Evolutionary conservation across 2,113 vertebrate genomes (phyloP).

Genomic region (Platysternon megacephalum): DNA sequence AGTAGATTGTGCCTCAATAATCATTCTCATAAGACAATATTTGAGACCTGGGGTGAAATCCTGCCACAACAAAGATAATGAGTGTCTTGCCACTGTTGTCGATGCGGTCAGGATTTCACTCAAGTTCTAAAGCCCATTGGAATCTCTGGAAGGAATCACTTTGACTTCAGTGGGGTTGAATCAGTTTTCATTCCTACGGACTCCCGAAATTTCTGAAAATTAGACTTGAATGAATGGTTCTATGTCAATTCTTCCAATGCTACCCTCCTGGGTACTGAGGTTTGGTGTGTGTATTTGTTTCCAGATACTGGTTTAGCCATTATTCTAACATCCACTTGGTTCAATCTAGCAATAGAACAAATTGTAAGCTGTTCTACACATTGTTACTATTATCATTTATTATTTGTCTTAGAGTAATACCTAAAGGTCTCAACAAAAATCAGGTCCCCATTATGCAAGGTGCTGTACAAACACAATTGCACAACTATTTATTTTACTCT

Average conservation of each 20-base stretch:
- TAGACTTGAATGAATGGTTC: background rate
- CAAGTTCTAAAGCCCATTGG: background rate
- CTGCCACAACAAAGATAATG: background rate
- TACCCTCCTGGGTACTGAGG: background rate
- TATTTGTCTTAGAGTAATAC: background rate
- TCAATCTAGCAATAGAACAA: background rate
- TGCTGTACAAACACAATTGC: background rate
- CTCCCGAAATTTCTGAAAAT: background rate
- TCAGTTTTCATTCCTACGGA: background rate
- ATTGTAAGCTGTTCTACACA: background rate
- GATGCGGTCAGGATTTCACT: background rate
- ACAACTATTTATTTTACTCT: background rate
- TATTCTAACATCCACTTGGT: background rate
- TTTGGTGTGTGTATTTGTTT: background rate
- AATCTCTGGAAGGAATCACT: background rate
- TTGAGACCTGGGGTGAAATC: background rate
- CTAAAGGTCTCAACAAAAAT: background rate
- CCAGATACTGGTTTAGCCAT: background rate
- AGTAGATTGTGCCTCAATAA: background rate
- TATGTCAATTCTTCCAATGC: background rate
- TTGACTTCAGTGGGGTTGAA: background rate
- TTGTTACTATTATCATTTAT: background rate
- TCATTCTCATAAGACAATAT: background rate
- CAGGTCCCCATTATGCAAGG: background rate
- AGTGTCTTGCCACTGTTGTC: background rate